Evolutionary conservation across 2,797 vertebrate species (phyloP).

Genomic region (Syncerus caffer): DNA sequence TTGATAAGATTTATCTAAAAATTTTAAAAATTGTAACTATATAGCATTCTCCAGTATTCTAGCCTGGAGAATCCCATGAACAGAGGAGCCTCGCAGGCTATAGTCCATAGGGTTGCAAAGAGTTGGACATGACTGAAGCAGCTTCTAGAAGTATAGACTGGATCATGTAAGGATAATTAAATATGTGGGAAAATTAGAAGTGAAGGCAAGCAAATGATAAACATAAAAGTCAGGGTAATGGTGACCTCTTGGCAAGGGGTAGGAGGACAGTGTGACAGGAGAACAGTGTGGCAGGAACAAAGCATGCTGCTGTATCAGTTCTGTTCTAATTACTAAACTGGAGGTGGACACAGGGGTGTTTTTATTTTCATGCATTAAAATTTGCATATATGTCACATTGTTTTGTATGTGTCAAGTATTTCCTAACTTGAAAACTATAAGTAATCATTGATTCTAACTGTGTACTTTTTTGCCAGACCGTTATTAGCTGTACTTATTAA

Average conservation of each 20-base stretch:
- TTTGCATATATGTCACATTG: neutral
- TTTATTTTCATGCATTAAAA: neutral
- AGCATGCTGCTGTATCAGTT: neutral
- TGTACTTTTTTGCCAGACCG: neutral
- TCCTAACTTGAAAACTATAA: neutral
- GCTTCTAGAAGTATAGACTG: neutral
- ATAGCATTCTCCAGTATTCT: neutral
- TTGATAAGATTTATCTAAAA: neutral
- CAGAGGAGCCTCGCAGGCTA: neutral
- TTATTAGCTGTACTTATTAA: neutral
- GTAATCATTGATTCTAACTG: neutral
- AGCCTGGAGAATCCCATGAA: neutral
- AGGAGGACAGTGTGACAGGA: accelerated
- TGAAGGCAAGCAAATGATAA: neutral
- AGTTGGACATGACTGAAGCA: neutral
- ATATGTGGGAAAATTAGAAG: neutral
- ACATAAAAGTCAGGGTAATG: neutral
- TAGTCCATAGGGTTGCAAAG: neutral
- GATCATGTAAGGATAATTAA: neutral
- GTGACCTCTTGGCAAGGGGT: neutral
- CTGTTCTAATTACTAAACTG: neutral
- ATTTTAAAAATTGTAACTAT: neutral
- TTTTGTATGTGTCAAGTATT: neutral
- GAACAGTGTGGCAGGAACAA: accelerated
- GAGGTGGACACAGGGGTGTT: neutral